Percentiles rank a stretch among this genome's conserved stretches.
These are phyloP conservation scores for Drosophila paucipuncta DNA, from an alignment of 2,888 invertebrate genomes.

Conservation along the genomic window DNA sequence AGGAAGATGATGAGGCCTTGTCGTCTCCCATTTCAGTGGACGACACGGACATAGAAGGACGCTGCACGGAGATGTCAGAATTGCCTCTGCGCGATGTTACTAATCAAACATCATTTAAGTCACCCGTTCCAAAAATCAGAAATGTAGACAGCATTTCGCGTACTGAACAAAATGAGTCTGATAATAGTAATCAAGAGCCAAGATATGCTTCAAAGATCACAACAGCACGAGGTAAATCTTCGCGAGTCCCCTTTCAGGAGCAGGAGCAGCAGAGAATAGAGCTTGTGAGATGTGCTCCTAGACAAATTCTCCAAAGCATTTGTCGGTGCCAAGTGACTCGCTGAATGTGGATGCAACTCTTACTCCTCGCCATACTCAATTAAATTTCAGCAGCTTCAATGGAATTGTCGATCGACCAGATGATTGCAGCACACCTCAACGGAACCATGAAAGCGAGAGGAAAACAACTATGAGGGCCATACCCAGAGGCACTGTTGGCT, in stretches of 20 bases:
- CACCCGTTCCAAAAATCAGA: neutral
- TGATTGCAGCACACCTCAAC: constrained; percentile 36
- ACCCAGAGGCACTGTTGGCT: neutral
- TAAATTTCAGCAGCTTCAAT: constrained; percentile 36
- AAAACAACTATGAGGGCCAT: neutral
- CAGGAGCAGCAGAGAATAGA: constrained; percentile 26
- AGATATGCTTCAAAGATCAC: neutral
- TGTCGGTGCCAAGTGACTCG: constrained; percentile 1
- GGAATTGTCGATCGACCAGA: constrained; percentile 9
- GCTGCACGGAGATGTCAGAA: neutral
- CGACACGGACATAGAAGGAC: neutral
- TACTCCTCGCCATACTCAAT: constrained; percentile 24
- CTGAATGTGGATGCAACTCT: neutral
- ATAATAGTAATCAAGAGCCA: neutral
- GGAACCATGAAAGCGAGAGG: neutral
- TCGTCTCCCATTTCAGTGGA: constrained; percentile 4
- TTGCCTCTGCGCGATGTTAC: constrained; percentile 34
- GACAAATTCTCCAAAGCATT: neutral
- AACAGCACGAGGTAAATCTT: neutral
- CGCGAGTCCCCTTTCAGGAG: neutral
- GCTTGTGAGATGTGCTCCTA: neutral
- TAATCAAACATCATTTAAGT: neutral
- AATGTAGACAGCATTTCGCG: neutral
- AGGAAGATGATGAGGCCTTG: constrained; percentile 14
- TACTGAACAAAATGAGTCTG: neutral